phyloP scores from a whole-genome alignment of 2,888 invertebrate genomes.

The Andrena dorsata region DNA sequence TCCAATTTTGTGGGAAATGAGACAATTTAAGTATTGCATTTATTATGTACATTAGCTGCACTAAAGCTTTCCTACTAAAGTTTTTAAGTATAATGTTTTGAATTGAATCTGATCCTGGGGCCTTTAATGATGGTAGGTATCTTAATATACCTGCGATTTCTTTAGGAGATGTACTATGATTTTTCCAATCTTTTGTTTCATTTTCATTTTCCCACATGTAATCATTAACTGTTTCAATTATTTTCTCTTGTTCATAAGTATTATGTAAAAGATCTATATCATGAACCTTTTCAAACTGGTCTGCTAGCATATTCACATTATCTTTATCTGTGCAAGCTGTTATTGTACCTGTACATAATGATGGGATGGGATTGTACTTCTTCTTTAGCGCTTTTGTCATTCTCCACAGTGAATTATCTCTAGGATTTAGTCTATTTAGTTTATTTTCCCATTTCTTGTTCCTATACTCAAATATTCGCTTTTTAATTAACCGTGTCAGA shows the following conservation, averaged over 20 bases:
- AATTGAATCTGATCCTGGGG: conserved; percentile 9
- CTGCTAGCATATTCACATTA: conserved; percentile 62
- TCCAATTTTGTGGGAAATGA: conserved; percentile 45
- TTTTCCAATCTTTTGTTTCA: conserved; percentile 14
- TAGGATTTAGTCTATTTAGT: conserved; percentile 34
- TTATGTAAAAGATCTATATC: conserved; percentile 51
- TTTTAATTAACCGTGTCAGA: conserved; percentile 39
- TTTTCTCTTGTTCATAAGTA: conserved; percentile 28
- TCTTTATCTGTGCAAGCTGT: conserved; percentile 53
- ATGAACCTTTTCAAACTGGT: conserved; percentile 56
- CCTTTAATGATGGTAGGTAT: conserved; percentile 16
- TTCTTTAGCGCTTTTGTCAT: conserved; percentile 59
- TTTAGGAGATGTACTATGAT: conserved; percentile 14
- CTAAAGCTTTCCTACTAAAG: conserved; percentile 17
- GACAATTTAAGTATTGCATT: conserved; percentile 2
- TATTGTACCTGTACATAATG: conserved; percentile 23
- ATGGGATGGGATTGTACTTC: conserved; percentile 46
- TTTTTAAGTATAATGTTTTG: conserved; percentile 36
- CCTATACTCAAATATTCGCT: conserved; percentile 23
- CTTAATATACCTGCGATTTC: conserved; percentile 11
- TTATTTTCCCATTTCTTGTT: conserved; percentile 37
- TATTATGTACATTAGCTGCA: neutral
- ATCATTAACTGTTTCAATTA: conserved; percentile 13
- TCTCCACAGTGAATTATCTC: conserved; percentile 55
- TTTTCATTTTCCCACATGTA: conserved; percentile 18